A percentile compares a stretch with the other conserved stretches of the same genome.
These are phyloP conservation scores for Apamea crenata DNA, from an alignment of 2,888 invertebrate genomes.

Conservation along the genomic window DNA sequence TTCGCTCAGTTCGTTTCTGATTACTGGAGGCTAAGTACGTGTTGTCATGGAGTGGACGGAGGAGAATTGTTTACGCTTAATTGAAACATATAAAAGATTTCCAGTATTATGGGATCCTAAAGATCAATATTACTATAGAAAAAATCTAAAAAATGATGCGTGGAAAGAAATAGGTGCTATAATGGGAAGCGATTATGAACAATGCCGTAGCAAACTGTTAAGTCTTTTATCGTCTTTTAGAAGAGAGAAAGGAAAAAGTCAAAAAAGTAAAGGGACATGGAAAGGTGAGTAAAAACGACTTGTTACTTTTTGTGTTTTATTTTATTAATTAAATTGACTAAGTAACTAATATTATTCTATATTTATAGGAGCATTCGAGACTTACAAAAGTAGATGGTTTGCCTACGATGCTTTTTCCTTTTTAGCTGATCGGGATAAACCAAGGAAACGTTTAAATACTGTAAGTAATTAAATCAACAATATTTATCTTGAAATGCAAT, in stretches of 20 bases:
- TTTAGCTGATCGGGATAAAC: constrained; percentile 42
- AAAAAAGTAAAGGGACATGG: constrained; percentile 29
- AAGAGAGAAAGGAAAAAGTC: constrained; percentile 20
- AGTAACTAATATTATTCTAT: constrained; percentile 18
- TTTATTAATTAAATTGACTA: constrained; percentile 22
- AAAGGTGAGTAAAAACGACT: constrained; percentile 26
- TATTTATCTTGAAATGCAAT: constrained; percentile 32
- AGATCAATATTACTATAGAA: constrained; percentile 35
- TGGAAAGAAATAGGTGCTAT: constrained; percentile 25
- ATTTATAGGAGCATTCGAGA: constrained; percentile 25
- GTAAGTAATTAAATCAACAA: constrained; percentile 29
- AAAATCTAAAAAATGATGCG: constrained; percentile 31
- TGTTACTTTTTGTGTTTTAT: constrained; percentile 15
- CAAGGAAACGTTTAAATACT: constrained; percentile 37
- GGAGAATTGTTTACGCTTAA: constrained; percentile 21
- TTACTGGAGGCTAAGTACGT: no score
- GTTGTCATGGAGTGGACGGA: no score
- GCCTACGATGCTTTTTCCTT: constrained; percentile 33
- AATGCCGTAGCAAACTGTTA: constrained; percentile 34
- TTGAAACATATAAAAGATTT: constrained; percentile 27
- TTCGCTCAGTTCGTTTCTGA: no score
- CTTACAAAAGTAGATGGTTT: constrained; percentile 17
- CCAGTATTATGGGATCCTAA: constrained; percentile 35
- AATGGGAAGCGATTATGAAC: constrained; percentile 25
- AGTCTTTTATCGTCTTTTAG: constrained; percentile 24